Evolutionary conservation across 2,888 invertebrate species (phyloP).

Genomic region (Protophormia terraenovae): DNA sequence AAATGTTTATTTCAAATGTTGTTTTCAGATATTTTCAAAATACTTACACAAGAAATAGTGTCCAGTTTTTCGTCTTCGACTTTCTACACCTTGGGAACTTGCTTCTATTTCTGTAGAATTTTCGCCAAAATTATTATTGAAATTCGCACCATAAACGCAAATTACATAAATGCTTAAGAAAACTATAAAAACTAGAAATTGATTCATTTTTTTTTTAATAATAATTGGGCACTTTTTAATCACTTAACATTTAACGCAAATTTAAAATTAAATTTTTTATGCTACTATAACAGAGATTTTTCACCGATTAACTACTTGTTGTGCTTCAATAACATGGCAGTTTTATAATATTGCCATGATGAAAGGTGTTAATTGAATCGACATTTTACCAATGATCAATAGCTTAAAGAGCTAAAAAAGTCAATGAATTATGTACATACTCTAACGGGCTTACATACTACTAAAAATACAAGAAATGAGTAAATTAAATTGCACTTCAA

Average conservation of each 20-base stretch:
- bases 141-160: constrained; percentile 10
- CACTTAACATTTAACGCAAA: neutral
- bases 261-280: neutral
- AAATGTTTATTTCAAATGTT: too few relatives aligned
- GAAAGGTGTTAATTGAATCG: constrained; percentile 62
- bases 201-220: constrained; percentile 7
- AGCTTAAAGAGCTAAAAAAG: neutral
- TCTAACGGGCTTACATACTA: too few relatives aligned
- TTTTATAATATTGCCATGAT: constrained; percentile 46
- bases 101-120: neutral
- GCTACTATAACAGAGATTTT: neutral
- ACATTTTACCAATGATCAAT: constrained; percentile 24
- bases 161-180: constrained; percentile 23
- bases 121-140: neutral
- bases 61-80: constrained; percentile 34
- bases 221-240: neutral
- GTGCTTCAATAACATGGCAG: neutral
- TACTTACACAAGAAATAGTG: constrained; percentile 61
- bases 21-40: too few relatives aligned
- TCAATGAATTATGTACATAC: too few relatives aligned
- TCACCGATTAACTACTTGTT: constrained; percentile 32
- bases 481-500: too few relatives aligned
- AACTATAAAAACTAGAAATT: constrained; percentile 1
- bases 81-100: neutral
- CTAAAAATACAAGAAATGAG: too few relatives aligned